Base-by-base conservation (phyloP, 1,140 invertebrate genomes). In the Helicoverpa armigera region DNA sequence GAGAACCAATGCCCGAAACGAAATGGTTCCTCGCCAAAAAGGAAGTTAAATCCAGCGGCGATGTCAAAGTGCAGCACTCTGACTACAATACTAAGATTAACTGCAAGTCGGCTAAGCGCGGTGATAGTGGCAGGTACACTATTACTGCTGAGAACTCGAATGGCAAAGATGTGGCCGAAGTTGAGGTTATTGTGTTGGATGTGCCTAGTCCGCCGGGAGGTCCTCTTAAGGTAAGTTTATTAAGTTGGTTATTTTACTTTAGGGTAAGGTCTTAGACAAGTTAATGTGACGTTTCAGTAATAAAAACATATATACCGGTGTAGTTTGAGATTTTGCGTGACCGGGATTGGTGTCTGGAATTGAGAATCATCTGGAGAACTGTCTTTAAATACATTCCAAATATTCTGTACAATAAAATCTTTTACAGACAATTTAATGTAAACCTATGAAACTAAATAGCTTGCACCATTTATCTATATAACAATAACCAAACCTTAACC, bases 91-190 rank as follows among this genome's bases (percentile, higher is more conserved):
- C 98, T 0, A 98, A 98, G 88, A 89, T 99, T 51, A 97, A 96
- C 85, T 98, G 99, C 35, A 96, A 97, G 63, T 97, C 97, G 85
- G 98, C 99, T 0, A 98, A 97, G 2, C 95, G 99, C 65, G 96
- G 96, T 0, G 99, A 99, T 90, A 97, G 98, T 56, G 99, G 99
- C 23, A 96, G 97, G 67, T 99, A 99, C 89, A 98, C 97, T 7
- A 96, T 99, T 73, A 97, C 97, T 29, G 98, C 99, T 54, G 98
- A 99, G 91, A 99, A 99, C 90, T 95, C 96, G 35, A 99, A 98
- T 87, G 99, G 99, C 14, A 97, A 97, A 90, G 99, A 99, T 87
- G 97, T 97, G 18, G 99, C 98, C 13, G 97, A 98, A 79, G 98
- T 99, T 0, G 98, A 98, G 85, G 99, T 99, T 7, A 98, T 97